Conservation (phyloP, 1,140 invertebrate genomes). For the Drosophila lowei region DNA sequence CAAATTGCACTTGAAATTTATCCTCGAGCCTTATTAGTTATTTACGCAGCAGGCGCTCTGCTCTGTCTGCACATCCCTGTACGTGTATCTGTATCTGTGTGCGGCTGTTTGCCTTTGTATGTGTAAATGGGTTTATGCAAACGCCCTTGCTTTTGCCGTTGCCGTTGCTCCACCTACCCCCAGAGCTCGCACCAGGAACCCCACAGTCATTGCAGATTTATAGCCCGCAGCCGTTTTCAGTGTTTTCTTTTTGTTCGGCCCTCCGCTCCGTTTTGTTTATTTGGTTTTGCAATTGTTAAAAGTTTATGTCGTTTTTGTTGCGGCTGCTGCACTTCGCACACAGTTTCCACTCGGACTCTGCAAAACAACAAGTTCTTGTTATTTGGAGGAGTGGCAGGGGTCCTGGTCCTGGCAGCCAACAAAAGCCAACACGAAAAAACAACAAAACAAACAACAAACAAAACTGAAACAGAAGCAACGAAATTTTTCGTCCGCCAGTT, state of each 20-base stretch:
- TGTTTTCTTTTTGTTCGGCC: conserved; percentile 50
- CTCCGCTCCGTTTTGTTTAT: conserved; percentile 46
- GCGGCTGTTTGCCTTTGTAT: conserved; percentile 36
- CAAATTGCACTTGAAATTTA: conserved; percentile 74
- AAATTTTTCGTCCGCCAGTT: conserved; percentile 61
- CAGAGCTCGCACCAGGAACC: background rate
- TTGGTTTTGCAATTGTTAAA: conserved; percentile 77
- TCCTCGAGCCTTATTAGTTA: conserved; percentile 75
- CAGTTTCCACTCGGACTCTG: conserved; percentile 47
- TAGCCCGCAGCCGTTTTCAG: conserved; percentile 71
- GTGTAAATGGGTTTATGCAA: conserved; percentile 64
- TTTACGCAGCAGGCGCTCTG: conserved; percentile 61
- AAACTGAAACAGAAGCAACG: conserved; percentile 4
- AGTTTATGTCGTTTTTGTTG: conserved; percentile 76
- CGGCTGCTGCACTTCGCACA: conserved; percentile 73
- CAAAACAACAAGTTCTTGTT: conserved; percentile 52
- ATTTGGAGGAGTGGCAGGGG: conserved; percentile 18
- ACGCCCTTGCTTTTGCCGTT: conserved; percentile 12
- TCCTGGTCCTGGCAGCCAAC: background rate
- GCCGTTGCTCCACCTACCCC: conserved; percentile 27
- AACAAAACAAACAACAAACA: conserved; percentile 11
- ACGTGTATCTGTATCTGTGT: conserved; percentile 1
- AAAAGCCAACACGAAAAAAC: conserved; percentile 1
- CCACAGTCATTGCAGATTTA: conserved; percentile 65
- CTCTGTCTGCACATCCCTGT: background rate